These are phyloP conservation scores for Masticophis lateralis DNA, from an alignment of 2,797 vertebrate species.

Conservation along the genomic window DNA sequence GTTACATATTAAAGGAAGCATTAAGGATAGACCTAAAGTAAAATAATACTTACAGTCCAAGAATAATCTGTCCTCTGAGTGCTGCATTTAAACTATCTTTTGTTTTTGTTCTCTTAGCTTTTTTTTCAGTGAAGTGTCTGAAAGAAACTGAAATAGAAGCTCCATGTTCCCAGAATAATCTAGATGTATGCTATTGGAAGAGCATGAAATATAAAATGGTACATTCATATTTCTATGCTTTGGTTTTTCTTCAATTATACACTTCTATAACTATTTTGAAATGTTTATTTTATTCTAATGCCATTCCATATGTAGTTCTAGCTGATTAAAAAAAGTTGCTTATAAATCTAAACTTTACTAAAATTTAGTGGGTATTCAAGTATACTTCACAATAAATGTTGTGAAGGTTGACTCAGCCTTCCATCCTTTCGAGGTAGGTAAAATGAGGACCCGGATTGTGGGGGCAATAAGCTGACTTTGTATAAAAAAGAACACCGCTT, in stretches of 20 bases:
- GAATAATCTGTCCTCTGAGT: not conserved
- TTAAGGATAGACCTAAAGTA: not conserved
- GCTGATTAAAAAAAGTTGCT: not conserved
- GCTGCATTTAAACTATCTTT: not conserved
- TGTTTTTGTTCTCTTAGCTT: conserved; percentile 41
- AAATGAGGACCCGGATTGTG: too few relatives aligned
- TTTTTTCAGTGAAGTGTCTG: conserved; percentile 60
- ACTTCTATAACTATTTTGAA: not conserved
- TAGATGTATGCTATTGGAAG: conserved; percentile 65
- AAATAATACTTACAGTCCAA: not conserved
- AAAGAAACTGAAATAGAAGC: conserved; percentile 57
- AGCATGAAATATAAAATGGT: conserved; percentile 62
- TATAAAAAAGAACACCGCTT: too few relatives aligned
- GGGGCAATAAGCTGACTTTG: too few relatives aligned
- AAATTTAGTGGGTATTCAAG: not conserved
- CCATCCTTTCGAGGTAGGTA: too few relatives aligned
- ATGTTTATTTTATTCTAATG: not conserved
- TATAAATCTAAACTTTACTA: not conserved
- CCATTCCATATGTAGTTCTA: not conserved
- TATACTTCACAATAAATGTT: too few relatives aligned
- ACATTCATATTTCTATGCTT: conserved; percentile 45
- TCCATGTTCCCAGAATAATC: conserved; percentile 58
- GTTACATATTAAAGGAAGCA: not conserved
- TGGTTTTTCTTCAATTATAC: not conserved
- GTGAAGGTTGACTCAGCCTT: too few relatives aligned